Conservation (phyloP, 2,888 invertebrate species). For the Listrodromus nycthemerus region DNA sequence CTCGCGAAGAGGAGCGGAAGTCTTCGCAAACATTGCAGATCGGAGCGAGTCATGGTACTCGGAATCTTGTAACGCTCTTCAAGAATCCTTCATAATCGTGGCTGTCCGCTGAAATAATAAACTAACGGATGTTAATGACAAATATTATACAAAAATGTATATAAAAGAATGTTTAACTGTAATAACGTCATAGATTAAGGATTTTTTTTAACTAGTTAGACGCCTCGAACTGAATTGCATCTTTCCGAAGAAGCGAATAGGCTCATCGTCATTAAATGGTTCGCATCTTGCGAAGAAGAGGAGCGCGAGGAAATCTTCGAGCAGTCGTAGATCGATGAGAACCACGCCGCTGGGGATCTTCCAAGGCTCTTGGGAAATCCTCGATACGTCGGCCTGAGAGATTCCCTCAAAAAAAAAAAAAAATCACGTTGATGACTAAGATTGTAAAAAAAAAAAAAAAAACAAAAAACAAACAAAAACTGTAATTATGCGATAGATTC, state of each 20-base stretch:
- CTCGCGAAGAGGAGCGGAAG: background rate
- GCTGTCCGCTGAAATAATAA: background rate
- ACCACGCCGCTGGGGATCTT: background rate
- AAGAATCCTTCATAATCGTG: background rate
- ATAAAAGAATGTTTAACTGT: background rate
- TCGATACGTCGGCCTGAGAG: background rate
- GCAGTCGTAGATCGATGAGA: background rate
- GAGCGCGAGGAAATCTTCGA: background rate
- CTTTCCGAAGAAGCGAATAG: slow-evolving; percentile 11
- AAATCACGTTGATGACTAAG: background rate
- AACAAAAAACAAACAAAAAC: slow-evolving; percentile 25
- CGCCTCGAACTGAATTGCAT: slow-evolving; percentile 44
- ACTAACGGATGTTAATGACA: background rate
- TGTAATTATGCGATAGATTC: slow-evolving; percentile 42
- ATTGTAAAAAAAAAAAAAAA: background rate
- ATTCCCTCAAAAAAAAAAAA: background rate
- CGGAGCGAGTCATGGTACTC: background rate
- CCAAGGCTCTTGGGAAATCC: background rate
- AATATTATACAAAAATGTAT: background rate
- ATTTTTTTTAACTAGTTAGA: background rate
- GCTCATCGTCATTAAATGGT: slow-evolving; percentile 35
- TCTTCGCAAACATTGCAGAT: background rate
- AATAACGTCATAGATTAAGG: slow-evolving; percentile 37
- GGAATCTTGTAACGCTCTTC: background rate
- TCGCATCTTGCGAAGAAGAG: slow-evolving; percentile 23